Base-by-base conservation (phyloP, 2,888 invertebrate genomes). In the Anoplius nigerrimus region DNA sequence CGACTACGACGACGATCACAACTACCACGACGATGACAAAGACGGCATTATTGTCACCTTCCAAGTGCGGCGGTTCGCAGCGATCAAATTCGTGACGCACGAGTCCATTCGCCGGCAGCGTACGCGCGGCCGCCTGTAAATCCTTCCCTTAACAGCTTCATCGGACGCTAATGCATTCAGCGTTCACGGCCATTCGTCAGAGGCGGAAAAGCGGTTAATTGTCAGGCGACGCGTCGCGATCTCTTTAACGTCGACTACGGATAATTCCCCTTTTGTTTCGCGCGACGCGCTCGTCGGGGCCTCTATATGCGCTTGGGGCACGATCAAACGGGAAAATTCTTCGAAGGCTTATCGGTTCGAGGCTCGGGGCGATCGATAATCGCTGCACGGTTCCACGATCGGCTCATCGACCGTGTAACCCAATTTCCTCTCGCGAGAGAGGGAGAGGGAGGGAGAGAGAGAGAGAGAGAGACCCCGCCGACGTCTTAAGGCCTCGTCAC, bases 351-450 rank as follows among this genome's bases (percentile, higher is more conserved):
- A 48, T 48, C 48, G 42, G 48, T 48, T 22, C 46, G 22, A 43
- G 11, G 55, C 46, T 6, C 54, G 61, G 43, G 27, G 16, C 34
- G 48, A 27, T 69, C 66, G 63, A 63, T 72, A 57, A 66, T 53
- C 58, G 62, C 57, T 62, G 21, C 20, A 43, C 52, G 63, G 46
- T 66, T 54, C 53, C 70, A 62, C 61, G 70, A 66, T 68, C 54
- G 72, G 62, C 72, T 79, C 69, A 64, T 58, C 77, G 68, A 74
- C 72, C 75, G 67, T 79, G 72, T 79, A 79, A 79, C 80, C 79
- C 67, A 75, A 77, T 75, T 76, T 71, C 72, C 59, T 68, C 51
- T 57, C 56, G 71, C 71, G 58, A 76, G 65, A 71, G 16, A 60
- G n/a, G n/a, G n/a, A n/a, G n/a, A n/a, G n/a, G n/a, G n/a, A n/a